Evolutionary conservation across 2,888 invertebrate species (phyloP), one percentile per base, ranked within the genome.

Genomic region (Hermodice carunculata): DNA sequence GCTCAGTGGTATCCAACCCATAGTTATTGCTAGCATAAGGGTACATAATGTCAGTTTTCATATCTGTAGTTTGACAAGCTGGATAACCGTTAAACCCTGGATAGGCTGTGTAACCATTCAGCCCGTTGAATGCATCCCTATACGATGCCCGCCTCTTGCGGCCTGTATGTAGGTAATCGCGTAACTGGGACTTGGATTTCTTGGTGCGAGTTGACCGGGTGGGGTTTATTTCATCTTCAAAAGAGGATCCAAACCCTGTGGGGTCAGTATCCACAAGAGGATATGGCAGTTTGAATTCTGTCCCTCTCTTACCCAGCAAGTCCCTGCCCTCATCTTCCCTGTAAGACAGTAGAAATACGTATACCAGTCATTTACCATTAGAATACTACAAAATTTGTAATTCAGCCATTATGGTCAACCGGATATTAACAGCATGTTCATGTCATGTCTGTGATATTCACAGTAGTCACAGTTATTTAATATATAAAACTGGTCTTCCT

Each of bases 251-350:
- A n/a, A 77, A 71, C 61, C 83, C 82, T 63, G 83, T 77, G 59
- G 83, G 81, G 44, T 85, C 78, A 71, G 71, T 56, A 76, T 86
- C 81, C 57, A 93, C 59, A 91, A 91, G 58, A 91, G 98, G 90
- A 87, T 98, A 98, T 85, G 97, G 97, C 61, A 96, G 96, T 90
- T 98, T 98, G 87, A 98, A 98, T 87, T 98, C 98, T 94, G 97
- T 97, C 5, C 98, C 98, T 73, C 99, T 90, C 87, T 99, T 99
- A 37, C 98, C 98, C 53, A 98, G 89, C 67, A 99, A 88, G 87
- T 98, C 98, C 72, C 96, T 91, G 14, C 99, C 99, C 89, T 99
- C 99, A 87, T 99, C 99, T 85, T 99, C 98, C 91, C 96, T 96
- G 76, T 8, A 75, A 74, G 19, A 60, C 29, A 52, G 34, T 22